Evolutionary conservation across 2,113 vertebrate genomes (phyloP).

Genomic region (Picathartes gymnocephalus): DNA sequence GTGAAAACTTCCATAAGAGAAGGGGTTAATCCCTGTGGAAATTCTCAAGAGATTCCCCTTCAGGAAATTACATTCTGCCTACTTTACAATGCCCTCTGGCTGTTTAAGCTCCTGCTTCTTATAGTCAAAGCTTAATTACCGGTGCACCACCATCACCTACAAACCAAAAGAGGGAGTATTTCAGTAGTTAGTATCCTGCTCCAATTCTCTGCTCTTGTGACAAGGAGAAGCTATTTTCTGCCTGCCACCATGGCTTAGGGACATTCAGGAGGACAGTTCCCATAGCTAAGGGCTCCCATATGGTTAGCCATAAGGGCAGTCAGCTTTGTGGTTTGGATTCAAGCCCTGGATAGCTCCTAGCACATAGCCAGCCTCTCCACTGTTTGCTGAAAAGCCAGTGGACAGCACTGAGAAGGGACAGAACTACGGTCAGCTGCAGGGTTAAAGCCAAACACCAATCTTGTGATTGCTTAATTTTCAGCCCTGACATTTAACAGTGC

Average conservation of each 20-base stretch:
- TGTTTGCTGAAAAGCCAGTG: background rate
- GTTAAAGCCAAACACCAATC: background rate
- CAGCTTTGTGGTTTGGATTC: background rate
- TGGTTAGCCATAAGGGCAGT: background rate
- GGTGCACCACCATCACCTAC: background rate
- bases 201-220: background rate
- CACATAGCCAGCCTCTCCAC: background rate
- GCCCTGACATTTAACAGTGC: background rate
- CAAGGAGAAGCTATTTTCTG: background rate
- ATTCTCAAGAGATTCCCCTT: background rate
- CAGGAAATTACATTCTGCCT: background rate
- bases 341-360: background rate
- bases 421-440: background rate
- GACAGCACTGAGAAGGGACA: background rate
- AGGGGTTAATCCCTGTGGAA: background rate
- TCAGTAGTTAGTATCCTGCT: background rate
- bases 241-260: background rate
- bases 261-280: background rate
- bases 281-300: background rate
- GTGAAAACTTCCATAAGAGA: background rate
- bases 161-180: background rate
- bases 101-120: background rate
- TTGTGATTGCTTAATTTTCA: background rate
- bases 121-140: background rate
- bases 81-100: background rate